Evolutionary conservation across 2,888 invertebrate species (phyloP), one percentile per base, ranked within the genome.

Genomic region (Erannis defoliaria): DNA sequence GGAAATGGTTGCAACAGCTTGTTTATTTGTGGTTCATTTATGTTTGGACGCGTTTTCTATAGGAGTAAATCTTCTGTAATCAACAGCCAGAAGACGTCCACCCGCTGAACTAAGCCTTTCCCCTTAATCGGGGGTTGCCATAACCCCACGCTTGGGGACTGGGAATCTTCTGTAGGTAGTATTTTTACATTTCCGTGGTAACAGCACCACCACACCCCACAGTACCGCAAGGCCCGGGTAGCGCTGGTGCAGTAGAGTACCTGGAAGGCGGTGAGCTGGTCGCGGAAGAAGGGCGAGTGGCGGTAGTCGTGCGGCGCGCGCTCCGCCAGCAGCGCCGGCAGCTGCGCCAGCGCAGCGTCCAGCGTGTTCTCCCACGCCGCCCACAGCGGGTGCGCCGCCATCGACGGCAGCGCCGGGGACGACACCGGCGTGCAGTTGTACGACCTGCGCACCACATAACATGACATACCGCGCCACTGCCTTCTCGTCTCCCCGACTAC

Each of bases 401-500:
- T 98, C 19, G 98, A 95, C 19, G 99, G 99, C 77, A 99, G 93
- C 67, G 96, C 95, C 0, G 99, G 99, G 75, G 95, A 95, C 45
- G 98, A 98, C 46, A 99, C 96, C n/a, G 99, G 99, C 55, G 97
- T 97, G 89, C 99, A 99, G 91, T 99, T 99, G 90, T 99, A 99
- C 23, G 98, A 98, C 54, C 92, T 91, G 76, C 3, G 4, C n/a
- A 4, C 10, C 23, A 35, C 31, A 18, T 8, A 9, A 10, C 10
- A 10, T 2, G 8, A 23, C 5, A 18, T 8, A 9, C 19, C 2
- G 18, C 1, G 9, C 3, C 1, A 10, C 19, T 37, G 14, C 4
- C n/a, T n/a, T n/a, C n/a, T n/a, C n/a, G n/a, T n/a, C n/a, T n/a
- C n/a, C n/a, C n/a, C n/a, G n/a, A n/a, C n/a, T n/a, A n/a, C n/a